phyloP scores from a whole-genome alignment of 2,888 invertebrate genomes.

The Ophion ellenae region DNA sequence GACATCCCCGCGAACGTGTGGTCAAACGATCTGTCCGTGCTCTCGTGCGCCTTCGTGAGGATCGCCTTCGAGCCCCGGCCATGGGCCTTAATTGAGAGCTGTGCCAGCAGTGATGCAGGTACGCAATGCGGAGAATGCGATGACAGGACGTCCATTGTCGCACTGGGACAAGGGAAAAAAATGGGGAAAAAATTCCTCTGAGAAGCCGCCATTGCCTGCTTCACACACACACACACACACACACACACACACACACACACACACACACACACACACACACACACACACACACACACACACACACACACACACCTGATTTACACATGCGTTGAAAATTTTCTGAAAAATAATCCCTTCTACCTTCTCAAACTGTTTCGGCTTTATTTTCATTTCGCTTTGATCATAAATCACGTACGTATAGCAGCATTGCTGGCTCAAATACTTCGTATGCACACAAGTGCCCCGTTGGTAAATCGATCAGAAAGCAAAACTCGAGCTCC shows the following conservation, averaged over 20 bases:
- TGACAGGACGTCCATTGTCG: conserved; percentile 78
- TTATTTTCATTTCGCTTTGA: conserved; percentile 30
- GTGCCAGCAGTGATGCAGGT: conserved; percentile 72
- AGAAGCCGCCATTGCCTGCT: conserved; percentile 33
- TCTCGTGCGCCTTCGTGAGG: conserved; percentile 14
- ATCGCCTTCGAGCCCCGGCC: conserved; percentile 7
- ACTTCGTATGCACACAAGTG: conserved; percentile 76
- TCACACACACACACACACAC: background rate
- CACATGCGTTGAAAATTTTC: background rate
- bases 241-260: background rate
- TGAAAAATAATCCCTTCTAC: conserved; percentile 5
- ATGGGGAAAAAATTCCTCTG: conserved; percentile 43
- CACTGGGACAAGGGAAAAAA: conserved; percentile 57
- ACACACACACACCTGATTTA: background rate
- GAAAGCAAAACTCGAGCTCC: conserved; percentile 56
- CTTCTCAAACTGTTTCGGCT: background rate
- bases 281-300: too few relatives aligned
- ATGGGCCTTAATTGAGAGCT: conserved; percentile 76
- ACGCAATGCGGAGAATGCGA: conserved; percentile 68
- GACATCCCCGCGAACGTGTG: conserved; percentile 51
- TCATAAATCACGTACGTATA: conserved; percentile 27
- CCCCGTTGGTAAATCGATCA: conserved; percentile 35
- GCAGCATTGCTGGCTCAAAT: conserved; percentile 71
- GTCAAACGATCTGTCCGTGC: conserved; percentile 40
- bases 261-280: too few relatives aligned